Base-by-base conservation (phyloP, 53 echinoderm and acorn worm species). In the Antedon mediterranea region DNA sequence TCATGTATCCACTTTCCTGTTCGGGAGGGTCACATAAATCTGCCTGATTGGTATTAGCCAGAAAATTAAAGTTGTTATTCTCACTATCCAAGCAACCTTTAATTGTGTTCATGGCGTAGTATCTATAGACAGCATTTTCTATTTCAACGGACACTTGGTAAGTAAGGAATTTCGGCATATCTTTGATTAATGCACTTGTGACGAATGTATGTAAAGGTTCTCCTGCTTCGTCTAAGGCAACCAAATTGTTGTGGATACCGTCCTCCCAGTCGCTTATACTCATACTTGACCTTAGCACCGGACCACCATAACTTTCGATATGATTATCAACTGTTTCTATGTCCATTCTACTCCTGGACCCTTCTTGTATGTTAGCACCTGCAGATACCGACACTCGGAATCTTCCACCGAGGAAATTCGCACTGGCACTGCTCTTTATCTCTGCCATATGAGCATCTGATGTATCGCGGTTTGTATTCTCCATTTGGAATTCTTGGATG, bases 171-270 rank as follows among this genome's bases (percentile, higher is more conserved):
- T 27, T 31, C 0, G 85, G 85, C 15, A 85, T 30, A 14, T 75
- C 80, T 6, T 75, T 75, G 4, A 85, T 32, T 0, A 28, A 32
- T 6, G 33, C 74, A 11, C 79, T 79, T 30, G 83, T 88, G 76
- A 88, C 74, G 3, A 81, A n/a, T 33, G 76, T 71, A 77, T 85
- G 74, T 26, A 88, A 32, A 0, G 88, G 74, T 26, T 88, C 81
- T 5, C 81, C 81, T 26, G 76, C 80, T 15, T 84, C 73, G 42
- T 84, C 85, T 30, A 76, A 9, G 18, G 74, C 72, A 4, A 80
- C 85, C 41, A 85, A 72, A 71, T 85, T 79, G 20, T 85, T 43
- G 31, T 43, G 31, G 79, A 85, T 75, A 5, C 71, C 42, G 3
- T 72, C 30, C 23, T 75, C 72, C 85, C 85, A 85, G 57, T 80